A percentile compares a stretch with the other conserved stretches of the same genome.
Conservation (phyloP, 2,888 invertebrate species). For the Cyaniris semiargus region DNA sequence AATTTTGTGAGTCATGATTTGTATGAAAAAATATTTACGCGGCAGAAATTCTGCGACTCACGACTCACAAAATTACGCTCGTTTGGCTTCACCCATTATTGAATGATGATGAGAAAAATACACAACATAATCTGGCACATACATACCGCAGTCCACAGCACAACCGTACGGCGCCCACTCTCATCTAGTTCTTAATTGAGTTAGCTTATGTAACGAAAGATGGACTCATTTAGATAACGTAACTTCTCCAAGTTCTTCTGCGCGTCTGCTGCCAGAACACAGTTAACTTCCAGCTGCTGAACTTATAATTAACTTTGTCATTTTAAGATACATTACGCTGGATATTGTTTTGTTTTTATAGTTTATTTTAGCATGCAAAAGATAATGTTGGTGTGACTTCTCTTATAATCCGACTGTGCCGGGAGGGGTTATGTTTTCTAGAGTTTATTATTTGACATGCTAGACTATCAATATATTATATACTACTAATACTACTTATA, state of each 20-base stretch:
- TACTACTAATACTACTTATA: no score
- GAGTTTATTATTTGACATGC: no score
- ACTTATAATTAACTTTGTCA: conserved; percentile 46
- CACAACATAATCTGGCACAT: conserved; percentile 36
- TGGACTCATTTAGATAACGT: conserved; percentile 82
- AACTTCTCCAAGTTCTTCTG: conserved; percentile 53
- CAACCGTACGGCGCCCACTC: conserved; percentile 69
- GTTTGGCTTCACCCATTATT: no score
- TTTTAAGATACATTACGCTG: conserved; percentile 34
- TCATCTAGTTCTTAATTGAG: conserved; percentile 82
- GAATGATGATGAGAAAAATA: no score
- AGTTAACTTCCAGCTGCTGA: conserved; percentile 51
- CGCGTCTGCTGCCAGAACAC: conserved; percentile 47
- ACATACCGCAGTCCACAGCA: conserved; percentile 56
- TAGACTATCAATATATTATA: no score
- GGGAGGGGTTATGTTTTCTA: no score
- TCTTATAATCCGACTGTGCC: no score
- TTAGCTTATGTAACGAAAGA: conserved; percentile 82
- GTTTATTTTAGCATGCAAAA: neutral
- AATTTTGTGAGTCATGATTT: no score
- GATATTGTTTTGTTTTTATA: conserved; percentile 14
- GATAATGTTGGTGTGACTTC: neutral
- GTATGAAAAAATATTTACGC: no score
- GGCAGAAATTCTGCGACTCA: no score
- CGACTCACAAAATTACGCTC: no score